Percentiles rank a stretch among this genome's conserved stretches.
These are phyloP conservation scores for Heteromyza rotundicornis DNA, from an alignment of 2,888 invertebrate genomes.

Conservation along the genomic window DNA sequence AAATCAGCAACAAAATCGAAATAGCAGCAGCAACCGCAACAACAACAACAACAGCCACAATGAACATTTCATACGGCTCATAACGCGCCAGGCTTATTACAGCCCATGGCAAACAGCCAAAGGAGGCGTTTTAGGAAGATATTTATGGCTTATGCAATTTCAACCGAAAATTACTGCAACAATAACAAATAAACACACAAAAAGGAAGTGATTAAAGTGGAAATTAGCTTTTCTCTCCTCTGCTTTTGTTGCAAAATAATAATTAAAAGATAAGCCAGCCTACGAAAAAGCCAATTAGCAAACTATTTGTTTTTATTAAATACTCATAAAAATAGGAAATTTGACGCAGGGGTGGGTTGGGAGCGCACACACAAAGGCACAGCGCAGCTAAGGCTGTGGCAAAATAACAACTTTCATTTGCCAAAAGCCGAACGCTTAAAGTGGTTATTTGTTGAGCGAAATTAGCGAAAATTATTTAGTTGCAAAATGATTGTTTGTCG, in stretches of 20 bases:
- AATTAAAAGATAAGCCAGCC: constrained; percentile 25
- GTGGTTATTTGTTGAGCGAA: background rate
- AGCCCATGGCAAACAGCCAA: background rate
- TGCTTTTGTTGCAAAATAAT: background rate
- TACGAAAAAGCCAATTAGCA: constrained; percentile 16
- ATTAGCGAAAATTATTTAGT: constrained; percentile 3
- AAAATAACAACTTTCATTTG: constrained; percentile 33
- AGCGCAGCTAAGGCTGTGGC: constrained; percentile 16
- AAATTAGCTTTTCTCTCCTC: background rate
- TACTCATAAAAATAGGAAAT: constrained; percentile 20
- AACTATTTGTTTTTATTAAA: constrained; percentile 19
- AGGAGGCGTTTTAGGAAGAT: constrained; percentile 34
- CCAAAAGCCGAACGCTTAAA: background rate
- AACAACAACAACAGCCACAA: constrained; percentile 21
- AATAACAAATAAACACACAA: background rate
- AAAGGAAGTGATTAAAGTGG: background rate
- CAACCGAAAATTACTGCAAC: background rate
- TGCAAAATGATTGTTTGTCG: constrained; percentile 11
- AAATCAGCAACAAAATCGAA: constrained; percentile 35
- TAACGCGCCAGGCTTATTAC: background rate
- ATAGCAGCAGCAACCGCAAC: constrained; percentile 24
- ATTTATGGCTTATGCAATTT: constrained; percentile 34
- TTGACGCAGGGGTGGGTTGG: background rate
- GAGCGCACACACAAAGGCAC: no score
- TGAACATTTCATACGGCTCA: background rate